Evolutionary conservation across 2,888 invertebrate genomes (phyloP).

Genomic region (Andrena haemorrhoa): DNA sequence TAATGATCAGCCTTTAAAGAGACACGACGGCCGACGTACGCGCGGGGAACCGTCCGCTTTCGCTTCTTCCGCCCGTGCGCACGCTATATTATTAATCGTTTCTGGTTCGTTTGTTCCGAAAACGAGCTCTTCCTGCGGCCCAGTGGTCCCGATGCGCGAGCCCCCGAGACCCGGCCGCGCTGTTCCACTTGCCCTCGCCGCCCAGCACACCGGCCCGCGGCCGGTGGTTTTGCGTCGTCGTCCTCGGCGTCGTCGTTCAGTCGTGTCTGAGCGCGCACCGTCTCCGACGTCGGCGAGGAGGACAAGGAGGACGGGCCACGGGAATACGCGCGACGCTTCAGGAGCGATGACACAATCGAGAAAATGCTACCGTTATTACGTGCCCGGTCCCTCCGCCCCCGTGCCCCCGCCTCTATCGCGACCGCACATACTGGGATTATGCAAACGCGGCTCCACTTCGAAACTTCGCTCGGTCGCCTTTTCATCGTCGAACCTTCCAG

Average conservation of each 20-base stretch:
- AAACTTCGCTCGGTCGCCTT: constrained; percentile 53
- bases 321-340: constrained; percentile 67
- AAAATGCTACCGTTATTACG: constrained; percentile 81
- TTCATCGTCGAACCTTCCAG: constrained; percentile 55
- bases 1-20: constrained; percentile 58
- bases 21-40: constrained; percentile 45
- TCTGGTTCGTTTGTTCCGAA: constrained; percentile 81
- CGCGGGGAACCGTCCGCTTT: constrained; percentile 72
- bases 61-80: constrained; percentile 79
- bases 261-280: constrained; percentile 11
- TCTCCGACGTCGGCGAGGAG: constrained; percentile 9
- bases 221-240: constrained; percentile 44
- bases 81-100: constrained; percentile 81
- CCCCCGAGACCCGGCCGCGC: constrained; percentile 64
- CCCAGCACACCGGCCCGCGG: constrained; percentile 21
- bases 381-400: constrained; percentile 31
- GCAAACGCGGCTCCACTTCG: constrained; percentile 68
- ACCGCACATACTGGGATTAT: constrained; percentile 52
- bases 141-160: constrained; percentile 80
- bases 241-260: constrained; percentile 34
- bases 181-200: constrained; percentile 71
- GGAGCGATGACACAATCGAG: constrained; percentile 81
- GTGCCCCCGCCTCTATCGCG: constrained; percentile 11
- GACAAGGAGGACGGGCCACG: constrained; percentile 18
- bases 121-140: constrained; percentile 81